phyloP scores from a whole-genome alignment of 2,113 vertebrate genomes.

The Chlorodrepanis virens region DNA sequence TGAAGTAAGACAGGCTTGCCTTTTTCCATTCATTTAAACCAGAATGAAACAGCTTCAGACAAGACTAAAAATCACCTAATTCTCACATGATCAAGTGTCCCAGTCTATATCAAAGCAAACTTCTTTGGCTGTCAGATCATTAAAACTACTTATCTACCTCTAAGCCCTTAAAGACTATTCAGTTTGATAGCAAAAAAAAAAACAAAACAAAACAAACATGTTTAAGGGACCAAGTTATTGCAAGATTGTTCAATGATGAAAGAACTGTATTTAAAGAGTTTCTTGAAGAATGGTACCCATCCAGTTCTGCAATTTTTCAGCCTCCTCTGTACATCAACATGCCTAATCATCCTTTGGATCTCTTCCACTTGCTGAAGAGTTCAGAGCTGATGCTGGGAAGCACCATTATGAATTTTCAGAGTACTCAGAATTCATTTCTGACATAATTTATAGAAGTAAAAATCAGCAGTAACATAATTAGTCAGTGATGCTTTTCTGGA shows the following conservation, averaged over 20 bases:
- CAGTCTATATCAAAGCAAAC: not conserved
- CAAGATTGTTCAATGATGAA: not conserved
- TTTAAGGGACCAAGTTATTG: not conserved
- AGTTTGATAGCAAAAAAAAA: not conserved
- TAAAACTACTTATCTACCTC: not conserved
- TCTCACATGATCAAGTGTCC: not conserved
- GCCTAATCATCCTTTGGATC: slow-evolving; percentile 7
- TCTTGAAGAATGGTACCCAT: not conserved
- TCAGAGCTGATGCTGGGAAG: not conserved
- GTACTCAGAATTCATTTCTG: not conserved
- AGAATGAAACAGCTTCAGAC: not conserved
- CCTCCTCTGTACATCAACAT: not conserved
- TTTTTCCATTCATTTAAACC: not conserved
- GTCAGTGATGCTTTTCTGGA: not conserved
- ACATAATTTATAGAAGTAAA: not conserved
- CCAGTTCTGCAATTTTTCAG: not conserved
- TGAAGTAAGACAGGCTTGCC: not conserved
- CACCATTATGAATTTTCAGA: not conserved
- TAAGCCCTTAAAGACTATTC: not conserved
- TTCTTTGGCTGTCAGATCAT: not conserved
- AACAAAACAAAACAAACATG: not conserved
- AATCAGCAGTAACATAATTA: not conserved
- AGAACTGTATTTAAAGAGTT: not conserved
- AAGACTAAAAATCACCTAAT: not conserved
- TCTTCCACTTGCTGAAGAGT: not conserved